Evolutionary conservation across 2,797 vertebrate species (phyloP).

Genomic region (Ibycter americanus): DNA sequence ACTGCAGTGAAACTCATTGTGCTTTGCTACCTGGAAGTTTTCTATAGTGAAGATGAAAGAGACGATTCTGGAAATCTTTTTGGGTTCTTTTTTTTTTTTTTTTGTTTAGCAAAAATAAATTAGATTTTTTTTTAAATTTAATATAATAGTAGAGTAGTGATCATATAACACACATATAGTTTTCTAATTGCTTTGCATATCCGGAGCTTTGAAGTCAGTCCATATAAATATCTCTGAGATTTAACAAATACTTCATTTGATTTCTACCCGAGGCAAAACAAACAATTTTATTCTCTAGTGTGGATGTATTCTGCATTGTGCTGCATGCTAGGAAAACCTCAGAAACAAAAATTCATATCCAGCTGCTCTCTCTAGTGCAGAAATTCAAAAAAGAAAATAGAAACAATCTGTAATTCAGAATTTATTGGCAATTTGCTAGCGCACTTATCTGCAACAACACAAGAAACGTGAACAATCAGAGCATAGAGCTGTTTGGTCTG

Average conservation of each 20-base stretch:
- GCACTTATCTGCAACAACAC: neutral
- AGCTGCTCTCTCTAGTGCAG: neutral
- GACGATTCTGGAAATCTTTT: neutral
- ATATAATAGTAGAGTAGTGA: neutral
- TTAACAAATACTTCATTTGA: neutral
- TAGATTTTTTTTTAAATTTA: neutral
- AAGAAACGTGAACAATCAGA: neutral
- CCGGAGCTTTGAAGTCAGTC: neutral
- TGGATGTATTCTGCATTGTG: neutral
- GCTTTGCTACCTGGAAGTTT: neutral
- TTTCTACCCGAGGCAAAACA: conserved; percentile 11
- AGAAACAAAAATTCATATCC: neutral
- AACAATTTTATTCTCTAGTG: neutral
- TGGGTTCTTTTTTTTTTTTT: neutral
- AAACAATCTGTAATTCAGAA: neutral
- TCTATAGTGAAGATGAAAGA: neutral
- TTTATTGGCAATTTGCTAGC: neutral
- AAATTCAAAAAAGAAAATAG: neutral
- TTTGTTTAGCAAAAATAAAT: neutral
- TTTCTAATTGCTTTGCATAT: neutral
- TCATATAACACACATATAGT: neutral
- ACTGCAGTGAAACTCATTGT: neutral
- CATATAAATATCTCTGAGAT: neutral
- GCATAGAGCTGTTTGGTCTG: neutral
- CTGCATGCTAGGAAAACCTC: neutral